Evolutionary conservation across 64 coral and sea anemone species (phyloP).

Genomic region (Stichodactyla mertensii): DNA sequence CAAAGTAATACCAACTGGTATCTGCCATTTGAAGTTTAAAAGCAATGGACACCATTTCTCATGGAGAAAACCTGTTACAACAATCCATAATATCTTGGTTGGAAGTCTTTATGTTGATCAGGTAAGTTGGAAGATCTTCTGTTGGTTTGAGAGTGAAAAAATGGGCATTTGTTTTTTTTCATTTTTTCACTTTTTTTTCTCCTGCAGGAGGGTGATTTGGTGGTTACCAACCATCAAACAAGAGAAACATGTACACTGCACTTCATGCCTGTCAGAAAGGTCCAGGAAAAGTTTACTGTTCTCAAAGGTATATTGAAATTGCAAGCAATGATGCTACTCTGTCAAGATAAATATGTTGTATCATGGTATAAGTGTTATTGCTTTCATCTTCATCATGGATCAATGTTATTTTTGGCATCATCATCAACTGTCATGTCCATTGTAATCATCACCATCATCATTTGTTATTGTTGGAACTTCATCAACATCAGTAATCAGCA

Average conservation of each 20-base stretch:
- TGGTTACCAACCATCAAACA: constrained; percentile 92
- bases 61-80: constrained; percentile 95
- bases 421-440: too few species aligned
- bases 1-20: constrained; percentile 90
- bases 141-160: too few species aligned
- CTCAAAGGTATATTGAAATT: constrained; percentile 44
- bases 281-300: constrained; percentile 77
- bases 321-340: background rate
- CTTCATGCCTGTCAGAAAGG: constrained; percentile 79
- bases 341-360: too few species aligned
- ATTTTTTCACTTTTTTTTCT: background rate
- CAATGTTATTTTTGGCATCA: too few species aligned
- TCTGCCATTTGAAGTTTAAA: constrained; percentile 94
- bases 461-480: too few species aligned
- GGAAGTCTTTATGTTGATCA: constrained; percentile 90
- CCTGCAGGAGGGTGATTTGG: constrained; percentile 82
- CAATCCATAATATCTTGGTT: constrained; percentile 91
- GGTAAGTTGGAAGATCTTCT: constrained; percentile 22
- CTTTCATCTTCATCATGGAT: too few species aligned
- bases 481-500: too few species aligned
- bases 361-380: too few species aligned
- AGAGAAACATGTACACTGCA: constrained; percentile 82
- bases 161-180: too few species aligned
- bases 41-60: constrained; percentile 87
- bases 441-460: too few species aligned